Base-by-base conservation (phyloP, 2,888 invertebrate species). In the Standfussiana lucernea region DNA sequence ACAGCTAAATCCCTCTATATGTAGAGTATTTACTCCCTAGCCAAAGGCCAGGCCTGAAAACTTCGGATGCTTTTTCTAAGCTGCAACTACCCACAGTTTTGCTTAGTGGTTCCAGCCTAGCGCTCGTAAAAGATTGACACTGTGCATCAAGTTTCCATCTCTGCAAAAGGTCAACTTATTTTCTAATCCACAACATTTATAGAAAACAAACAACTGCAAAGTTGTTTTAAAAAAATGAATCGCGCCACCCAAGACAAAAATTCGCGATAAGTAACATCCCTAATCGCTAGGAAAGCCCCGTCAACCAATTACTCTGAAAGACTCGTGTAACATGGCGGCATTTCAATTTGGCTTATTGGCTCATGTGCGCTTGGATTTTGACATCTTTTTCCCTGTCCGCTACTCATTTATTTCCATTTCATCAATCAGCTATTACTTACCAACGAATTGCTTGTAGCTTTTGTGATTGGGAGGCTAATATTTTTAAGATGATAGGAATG, bases 331-430 rank as follows among this genome's bases (percentile, higher is more conserved):
- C 93, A 92, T 93, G 91, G 92, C 94, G 95, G 93, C 93, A 95
- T 95, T 95, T 94, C 95, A 95, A 95, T 96, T 96, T 95, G 91
- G 93, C 94, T 95, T 96, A 96, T 95, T 96, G 95, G 95, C 94
- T 93, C 94, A 94, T 95, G 94, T 95, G 94, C 94, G 93, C 92
- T 93, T 90, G 92, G 93, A 94, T 94, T 94, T 95, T 95, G 95
- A 94, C 95, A 94, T 95, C 93, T 93, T 94, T 94, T 94, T 93
- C 92, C 93, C 91, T 93, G 92, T 93, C 93, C 94, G 90, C 90
- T 89, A 90, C 91, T 92, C 91, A 93, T 92, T 94, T 93, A 93
- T 93, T 94, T 93, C 94, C 93, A 94, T 93, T 93, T 91, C 92
- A 94, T 95, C 92, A 93, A 93, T 93, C 91, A 90, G 89, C 89